Conservation (phyloP, 2,113 vertebrate species). For the Crotalus horridus region DNA sequence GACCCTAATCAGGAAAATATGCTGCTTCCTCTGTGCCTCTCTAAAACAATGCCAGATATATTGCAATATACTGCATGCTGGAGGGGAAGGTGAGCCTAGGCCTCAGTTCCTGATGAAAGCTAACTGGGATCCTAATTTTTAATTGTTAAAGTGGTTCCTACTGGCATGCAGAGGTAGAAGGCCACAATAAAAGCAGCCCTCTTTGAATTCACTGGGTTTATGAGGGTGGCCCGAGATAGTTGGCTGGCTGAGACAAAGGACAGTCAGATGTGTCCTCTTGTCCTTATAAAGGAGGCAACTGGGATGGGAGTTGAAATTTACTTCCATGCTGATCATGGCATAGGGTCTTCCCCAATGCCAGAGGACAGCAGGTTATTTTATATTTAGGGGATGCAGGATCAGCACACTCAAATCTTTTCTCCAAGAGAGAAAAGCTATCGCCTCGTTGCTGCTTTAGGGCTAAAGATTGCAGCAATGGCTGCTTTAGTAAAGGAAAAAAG, state of each 20-base stretch:
- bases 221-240: background rate
- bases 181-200: no score
- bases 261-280: background rate
- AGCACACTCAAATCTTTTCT: no score
- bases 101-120: background rate
- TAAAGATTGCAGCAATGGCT: no score
- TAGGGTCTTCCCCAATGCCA: background rate
- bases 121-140: background rate
- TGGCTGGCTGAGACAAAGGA: background rate
- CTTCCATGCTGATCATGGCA: background rate
- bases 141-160: background rate
- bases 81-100: background rate
- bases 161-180: no score
- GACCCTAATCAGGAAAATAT: conserved; percentile 16
- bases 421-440: no score
- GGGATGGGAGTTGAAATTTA: background rate
- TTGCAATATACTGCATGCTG: background rate
- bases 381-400: background rate
- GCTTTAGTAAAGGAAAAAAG: no score
- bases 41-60: conserved; percentile 3
- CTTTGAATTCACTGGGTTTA: background rate
- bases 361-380: background rate
- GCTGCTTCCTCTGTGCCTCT: background rate
- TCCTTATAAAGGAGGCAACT: background rate
- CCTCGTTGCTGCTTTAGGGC: no score